Evolutionary conservation across 2,113 vertebrate genomes (phyloP), one percentile per base, ranked within the genome.

Genomic region (Heteronetta atricapilla): DNA sequence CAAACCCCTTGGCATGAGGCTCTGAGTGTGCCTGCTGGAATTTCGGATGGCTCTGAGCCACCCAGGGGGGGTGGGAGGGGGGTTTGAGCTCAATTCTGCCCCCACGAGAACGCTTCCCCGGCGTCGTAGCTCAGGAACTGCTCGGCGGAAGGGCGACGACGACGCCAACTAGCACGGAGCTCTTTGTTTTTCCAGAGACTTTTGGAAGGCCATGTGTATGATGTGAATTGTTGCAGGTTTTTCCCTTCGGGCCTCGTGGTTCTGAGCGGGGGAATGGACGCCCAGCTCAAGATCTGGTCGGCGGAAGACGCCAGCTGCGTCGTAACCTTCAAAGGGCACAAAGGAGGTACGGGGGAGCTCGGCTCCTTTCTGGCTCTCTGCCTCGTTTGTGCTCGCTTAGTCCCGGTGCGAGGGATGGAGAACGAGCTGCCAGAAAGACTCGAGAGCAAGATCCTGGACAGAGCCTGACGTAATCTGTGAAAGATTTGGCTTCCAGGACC

Each of bases 181-280:
- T 97, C 96, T 97, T 96, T 98, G 89, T 97, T 97, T 98, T 98
- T 97, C 89, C 97, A 98, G 98, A 98, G 98, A 93, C 94, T 96
- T 10, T 95, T 98, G 98, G 97, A 98, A 97, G 98, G 98, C 97
- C 98, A 98, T 95, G 91, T 98, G 79, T 98, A 97, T 96, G 98
- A 98, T 97, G 98, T 98, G 90, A 98, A 98, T 96, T 98, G 98
- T 97, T 98, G 98, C 97, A 97, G 96, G 93, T 98, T 98, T 97
- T 98, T 98, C 96, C 98, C 98, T 14, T 98, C 98, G 15, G 98
- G 98, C 96, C 97, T 98, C 67, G 98, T 98, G 93, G 97, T 98
- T 94, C 97, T 98, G 62, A 98, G 98, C 72, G 98, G 98, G 52
- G 98, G 98, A 90, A 98, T 98, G 98, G 98, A 98, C 91, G 97